Evolutionary conservation across 1,140 invertebrate species (phyloP), one percentile per base, ranked within the genome.

Genomic region (Panagrolaimus sp.): DNA sequence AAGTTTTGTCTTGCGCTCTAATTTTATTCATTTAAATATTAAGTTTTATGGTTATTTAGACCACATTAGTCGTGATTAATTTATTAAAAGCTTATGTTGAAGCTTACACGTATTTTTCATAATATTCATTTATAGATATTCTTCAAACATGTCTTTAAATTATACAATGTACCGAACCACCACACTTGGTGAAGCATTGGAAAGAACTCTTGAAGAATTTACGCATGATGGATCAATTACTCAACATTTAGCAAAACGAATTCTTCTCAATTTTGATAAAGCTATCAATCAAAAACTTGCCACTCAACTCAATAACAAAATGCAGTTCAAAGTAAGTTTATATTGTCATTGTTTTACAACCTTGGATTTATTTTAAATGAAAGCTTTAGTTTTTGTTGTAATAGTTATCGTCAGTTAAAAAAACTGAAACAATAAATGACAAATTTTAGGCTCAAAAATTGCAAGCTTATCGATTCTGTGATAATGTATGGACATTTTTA

Each of bases 401-500:
- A n/a, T n/a, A n/a, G n/a, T n/a, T n/a, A n/a, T n/a, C n/a, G n/a
- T n/a, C n/a, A n/a, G n/a, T n/a, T n/a, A n/a, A n/a, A n/a, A n/a
- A n/a, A n/a, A 70, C 46, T 44, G 7, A 10, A 7, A 21, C 28
- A 71, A 69, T 48, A 55, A 44, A 10, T 5, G 62, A 15, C n/a
- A 73, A 83, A 84, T 77, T 78, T 24, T 77, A 91, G 89, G 93
- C 93, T 74, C 92, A 91, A 45, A 96, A 96, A 88, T 86, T 99
- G 71, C 95, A 95, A 82, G 98, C 95, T 0, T 99, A 98, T 84
- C 88, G 96, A 79, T 99, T 98, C 87, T 99, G 96, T 88, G 96
- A 99, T 87, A 98, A 98, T 87, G 96, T 98, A 0, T 98, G 96
- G 96, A 98, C 95, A n/a, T 96, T 98, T 83, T 91, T 98, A 87